These are phyloP conservation scores for Takifugu bimaculatus DNA, from an alignment of 2,113 vertebrate species.

Conservation along the genomic window DNA sequence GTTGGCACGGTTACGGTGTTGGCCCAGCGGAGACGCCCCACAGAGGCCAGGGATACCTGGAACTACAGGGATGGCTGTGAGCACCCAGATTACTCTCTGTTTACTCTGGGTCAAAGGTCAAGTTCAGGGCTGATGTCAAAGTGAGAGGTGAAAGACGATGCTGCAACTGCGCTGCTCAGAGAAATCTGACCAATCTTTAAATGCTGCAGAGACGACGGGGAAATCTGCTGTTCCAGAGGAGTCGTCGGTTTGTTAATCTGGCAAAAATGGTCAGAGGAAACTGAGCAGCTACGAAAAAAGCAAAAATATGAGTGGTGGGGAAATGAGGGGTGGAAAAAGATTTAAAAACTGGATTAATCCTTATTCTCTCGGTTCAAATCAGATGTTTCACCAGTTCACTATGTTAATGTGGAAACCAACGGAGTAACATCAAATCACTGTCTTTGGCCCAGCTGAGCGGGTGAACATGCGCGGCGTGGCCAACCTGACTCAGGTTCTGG, in stretches of 20 bases:
- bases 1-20: slow-evolving; percentile 40
- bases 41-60: slow-evolving; percentile 58
- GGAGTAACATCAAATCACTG: neutral
- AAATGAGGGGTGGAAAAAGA: no score
- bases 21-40: slow-evolving; percentile 61
- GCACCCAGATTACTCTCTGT: slow-evolving; percentile 43
- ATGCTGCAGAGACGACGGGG: no score
- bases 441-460: slow-evolving; percentile 63
- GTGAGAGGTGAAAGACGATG: slow-evolving; percentile 29
- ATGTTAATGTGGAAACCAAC: no score
- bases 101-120: slow-evolving; percentile 37
- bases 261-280: no score
- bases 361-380: no score
- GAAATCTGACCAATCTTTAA: neutral
- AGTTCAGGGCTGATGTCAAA: slow-evolving; percentile 29
- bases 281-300: no score
- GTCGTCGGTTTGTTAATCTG: no score
- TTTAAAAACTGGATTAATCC: no score
- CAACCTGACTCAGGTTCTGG: slow-evolving; percentile 77
- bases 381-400: no score
- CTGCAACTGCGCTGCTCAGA: neutral
- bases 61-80: slow-evolving; percentile 78
- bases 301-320: no score
- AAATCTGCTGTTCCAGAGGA: no score
- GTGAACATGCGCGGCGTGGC: slow-evolving; percentile 74